These are phyloP conservation scores for Diogma glabrata DNA, from an alignment of 2,888 invertebrate species.

Conservation along the genomic window DNA sequence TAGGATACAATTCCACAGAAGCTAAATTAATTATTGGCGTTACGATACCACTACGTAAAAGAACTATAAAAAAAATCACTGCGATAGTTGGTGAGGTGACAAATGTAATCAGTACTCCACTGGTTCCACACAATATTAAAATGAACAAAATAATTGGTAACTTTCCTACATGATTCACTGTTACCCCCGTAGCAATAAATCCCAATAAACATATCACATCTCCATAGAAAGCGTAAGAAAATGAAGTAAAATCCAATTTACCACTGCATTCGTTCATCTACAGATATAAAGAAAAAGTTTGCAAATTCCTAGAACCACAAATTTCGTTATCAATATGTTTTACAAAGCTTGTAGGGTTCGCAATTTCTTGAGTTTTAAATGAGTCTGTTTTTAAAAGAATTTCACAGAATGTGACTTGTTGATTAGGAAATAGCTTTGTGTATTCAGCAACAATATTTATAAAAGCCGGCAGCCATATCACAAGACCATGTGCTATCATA, in stretches of 20 bases:
- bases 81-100: conserved; percentile 24
- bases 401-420: conserved; percentile 27
- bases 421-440: conserved; percentile 23
- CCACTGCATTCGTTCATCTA: no score
- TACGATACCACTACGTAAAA: conserved; percentile 26
- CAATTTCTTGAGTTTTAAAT: no score
- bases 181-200: conserved; percentile 25
- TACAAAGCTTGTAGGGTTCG: no score
- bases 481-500: conserved; percentile 29
- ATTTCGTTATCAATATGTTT: no score
- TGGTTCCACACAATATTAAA: no score
- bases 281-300: no score
- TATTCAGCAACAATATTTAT: conserved; percentile 28
- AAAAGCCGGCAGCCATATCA: conserved; percentile 34
- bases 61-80: conserved; percentile 25
- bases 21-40: conserved; percentile 29
- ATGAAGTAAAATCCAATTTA: no score
- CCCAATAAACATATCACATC: conserved; percentile 25
- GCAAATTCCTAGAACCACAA: no score
- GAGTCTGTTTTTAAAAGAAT: no score
- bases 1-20: conserved; percentile 32
- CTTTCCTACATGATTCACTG: conserved; percentile 27
- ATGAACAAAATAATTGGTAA: conserved; percentile 22
- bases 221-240: conserved; percentile 26
- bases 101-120: conserved; percentile 21